Base-by-base conservation (phyloP, 2,888 invertebrate species). In the Phorcus lineatus region DNA sequence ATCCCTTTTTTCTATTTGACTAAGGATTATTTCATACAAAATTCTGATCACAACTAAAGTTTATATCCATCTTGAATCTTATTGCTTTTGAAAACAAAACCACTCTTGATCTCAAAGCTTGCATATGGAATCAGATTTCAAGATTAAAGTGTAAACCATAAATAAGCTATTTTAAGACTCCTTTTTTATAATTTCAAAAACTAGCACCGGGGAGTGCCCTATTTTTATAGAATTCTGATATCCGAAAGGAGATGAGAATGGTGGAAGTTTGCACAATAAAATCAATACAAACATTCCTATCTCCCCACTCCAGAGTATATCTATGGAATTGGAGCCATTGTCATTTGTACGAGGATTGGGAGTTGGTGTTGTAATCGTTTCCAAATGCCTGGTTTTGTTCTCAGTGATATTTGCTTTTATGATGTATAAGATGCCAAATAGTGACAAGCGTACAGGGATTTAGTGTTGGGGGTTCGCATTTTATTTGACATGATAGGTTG, bases 211-310 rank as follows among this genome's bases (percentile, higher is more conserved):
- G 70, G 40, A 40, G 70, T 36, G 40, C n/a, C 36, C 19, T 70
- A 70, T 70, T 70, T 70, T 70, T 40, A 31, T n/a, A 19, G 70
- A n/a, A 70, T 70, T 70, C 28, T 70, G 70, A 70, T 70, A 70
- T 19, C 70, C 70, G 19, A n/a, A 17, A 36, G 40, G 40, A 3
- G 70, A 31, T 36, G 19, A 40, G 31, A 28, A 31, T 16, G 31
- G 67, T 11, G n/a, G 7, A 70, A 36, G 40, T 19, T 62, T 36
- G 28, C n/a, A 7, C 19, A 36, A 70, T 36, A 40, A 70, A 19
- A 70, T 70, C 70, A 70, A 70, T 70, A 70, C 19, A 31, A 31
- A 70, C 70, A 70, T 70, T 70, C 40, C 11, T 11, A 36, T 40
- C 70, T 70, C 17, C 40, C 28, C 17, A 36, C 70, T 36, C 31